Conservation (phyloP, 2,113 vertebrate genomes). For the Panurus biarmicus region DNA sequence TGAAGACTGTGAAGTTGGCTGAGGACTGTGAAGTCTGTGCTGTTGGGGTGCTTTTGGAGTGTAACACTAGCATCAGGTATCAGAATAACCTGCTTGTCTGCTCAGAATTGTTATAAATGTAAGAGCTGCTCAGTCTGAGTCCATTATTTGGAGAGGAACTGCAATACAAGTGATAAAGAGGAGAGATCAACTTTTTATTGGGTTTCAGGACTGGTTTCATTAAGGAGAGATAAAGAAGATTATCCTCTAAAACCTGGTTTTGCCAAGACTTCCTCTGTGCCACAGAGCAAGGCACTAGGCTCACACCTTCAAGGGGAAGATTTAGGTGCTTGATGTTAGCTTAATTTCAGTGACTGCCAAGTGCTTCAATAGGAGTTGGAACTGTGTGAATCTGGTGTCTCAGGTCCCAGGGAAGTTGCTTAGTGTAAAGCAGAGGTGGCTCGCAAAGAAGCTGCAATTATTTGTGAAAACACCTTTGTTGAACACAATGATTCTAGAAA, state of each 20-base stretch:
- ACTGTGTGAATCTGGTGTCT: background rate
- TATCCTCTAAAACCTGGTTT: background rate
- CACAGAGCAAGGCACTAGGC: background rate
- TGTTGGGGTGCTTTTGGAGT: background rate
- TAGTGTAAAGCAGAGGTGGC: background rate
- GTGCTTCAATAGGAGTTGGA: background rate
- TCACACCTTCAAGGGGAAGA: background rate
- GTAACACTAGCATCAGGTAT: background rate
- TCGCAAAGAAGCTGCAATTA: background rate
- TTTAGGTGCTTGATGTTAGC: background rate
- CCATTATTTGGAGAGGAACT: background rate
- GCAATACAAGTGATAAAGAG: background rate
- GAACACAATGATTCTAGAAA: background rate
- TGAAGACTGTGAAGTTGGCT: background rate
- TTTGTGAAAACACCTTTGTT: background rate
- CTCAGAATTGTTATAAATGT: background rate
- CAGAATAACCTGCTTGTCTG: background rate
- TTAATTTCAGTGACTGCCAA: background rate
- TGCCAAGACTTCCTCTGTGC: background rate
- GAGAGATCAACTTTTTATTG: constrained; percentile 15
- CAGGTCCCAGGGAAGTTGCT: background rate
- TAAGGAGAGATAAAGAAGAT: constrained; percentile 20
- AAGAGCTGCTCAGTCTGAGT: background rate
- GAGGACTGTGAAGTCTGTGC: background rate
- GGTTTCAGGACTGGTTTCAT: background rate